These are phyloP conservation scores for Proctacanthus coquilletti DNA, from an alignment of 1,140 invertebrate genomes.

Conservation along the genomic window DNA sequence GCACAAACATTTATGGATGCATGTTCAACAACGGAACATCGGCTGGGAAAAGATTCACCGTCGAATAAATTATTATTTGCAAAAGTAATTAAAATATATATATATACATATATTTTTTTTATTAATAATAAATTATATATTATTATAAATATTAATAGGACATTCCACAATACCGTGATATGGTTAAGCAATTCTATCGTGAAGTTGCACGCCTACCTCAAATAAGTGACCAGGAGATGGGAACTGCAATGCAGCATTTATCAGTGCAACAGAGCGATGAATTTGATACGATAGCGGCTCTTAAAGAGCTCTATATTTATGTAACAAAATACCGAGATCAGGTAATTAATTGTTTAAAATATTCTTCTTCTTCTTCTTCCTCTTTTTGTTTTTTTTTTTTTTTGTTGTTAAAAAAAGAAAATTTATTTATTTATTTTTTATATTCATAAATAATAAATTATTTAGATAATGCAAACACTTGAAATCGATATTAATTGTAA, in stretches of 20 bases:
- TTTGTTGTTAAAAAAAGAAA: constrained; percentile 5
- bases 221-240: constrained; percentile 85
- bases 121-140: constrained; percentile 6
- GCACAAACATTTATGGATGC: constrained; percentile 95
- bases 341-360: constrained; percentile 37
- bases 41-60: constrained; percentile 85
- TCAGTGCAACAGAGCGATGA: constrained; percentile 74
- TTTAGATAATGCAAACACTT: constrained; percentile 54
- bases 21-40: constrained; percentile 75
- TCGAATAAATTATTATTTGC: constrained; percentile 90
- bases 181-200: constrained; percentile 75
- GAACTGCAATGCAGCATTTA: constrained; percentile 78
- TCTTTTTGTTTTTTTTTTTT: constrained; percentile 4
- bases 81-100: constrained; percentile 37
- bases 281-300: constrained; percentile 76
- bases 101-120: constrained; percentile 4
- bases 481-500: constrained; percentile 66
- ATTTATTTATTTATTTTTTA: constrained; percentile 6
- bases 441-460: constrained; percentile 2
- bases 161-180: constrained; percentile 75
- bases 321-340: constrained; percentile 85
- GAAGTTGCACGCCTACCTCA: constrained; percentile 70
- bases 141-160: constrained; percentile 34
- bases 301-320: constrained; percentile 89
- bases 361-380: constrained; percentile 4